phyloP scores from a whole-genome alignment of 2,888 invertebrate genomes.

The Acanthoscelides obtectus region DNA sequence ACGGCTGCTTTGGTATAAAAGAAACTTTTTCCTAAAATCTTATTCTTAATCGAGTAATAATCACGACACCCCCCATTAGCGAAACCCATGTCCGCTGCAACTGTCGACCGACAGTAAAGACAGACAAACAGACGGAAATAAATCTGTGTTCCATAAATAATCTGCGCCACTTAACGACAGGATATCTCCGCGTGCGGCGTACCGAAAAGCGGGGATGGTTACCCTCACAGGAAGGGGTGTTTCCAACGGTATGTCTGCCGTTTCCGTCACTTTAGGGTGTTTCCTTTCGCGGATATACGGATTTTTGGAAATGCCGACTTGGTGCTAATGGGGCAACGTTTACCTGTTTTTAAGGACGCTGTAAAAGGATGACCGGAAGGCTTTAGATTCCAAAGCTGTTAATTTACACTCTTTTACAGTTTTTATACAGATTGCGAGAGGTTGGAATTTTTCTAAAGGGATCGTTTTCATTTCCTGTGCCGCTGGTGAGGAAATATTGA shows the following conservation, averaged over 20 bases:
- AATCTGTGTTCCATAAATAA: neutral
- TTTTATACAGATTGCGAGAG: too few species aligned
- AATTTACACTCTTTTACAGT: too few species aligned
- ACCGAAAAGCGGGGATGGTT: neutral
- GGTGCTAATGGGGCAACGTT: conserved; percentile 9
- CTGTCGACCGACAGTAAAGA: neutral
- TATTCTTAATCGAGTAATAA: too few species aligned
- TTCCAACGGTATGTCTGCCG: conserved; percentile 29
- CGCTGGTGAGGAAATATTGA: too few species aligned
- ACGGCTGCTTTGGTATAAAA: too few species aligned
- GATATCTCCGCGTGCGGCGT: neutral
- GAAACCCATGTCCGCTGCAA: too few species aligned
- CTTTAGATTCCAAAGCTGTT: too few species aligned
- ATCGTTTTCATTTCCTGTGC: too few species aligned
- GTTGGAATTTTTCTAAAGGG: too few species aligned
- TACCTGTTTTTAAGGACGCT: neutral
- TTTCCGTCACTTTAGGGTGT: conserved; percentile 28
- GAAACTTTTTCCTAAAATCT: too few species aligned
- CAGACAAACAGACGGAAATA: neutral
- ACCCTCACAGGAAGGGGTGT: conserved; percentile 38
- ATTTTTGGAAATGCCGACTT: conserved; percentile 8
- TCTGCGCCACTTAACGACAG: neutral
- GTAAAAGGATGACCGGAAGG: too few species aligned
- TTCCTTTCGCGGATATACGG: neutral
- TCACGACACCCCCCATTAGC: too few species aligned